Evolutionary conservation across 2,888 invertebrate genomes (phyloP).

Genomic region (Callyntrura sp.): DNA sequence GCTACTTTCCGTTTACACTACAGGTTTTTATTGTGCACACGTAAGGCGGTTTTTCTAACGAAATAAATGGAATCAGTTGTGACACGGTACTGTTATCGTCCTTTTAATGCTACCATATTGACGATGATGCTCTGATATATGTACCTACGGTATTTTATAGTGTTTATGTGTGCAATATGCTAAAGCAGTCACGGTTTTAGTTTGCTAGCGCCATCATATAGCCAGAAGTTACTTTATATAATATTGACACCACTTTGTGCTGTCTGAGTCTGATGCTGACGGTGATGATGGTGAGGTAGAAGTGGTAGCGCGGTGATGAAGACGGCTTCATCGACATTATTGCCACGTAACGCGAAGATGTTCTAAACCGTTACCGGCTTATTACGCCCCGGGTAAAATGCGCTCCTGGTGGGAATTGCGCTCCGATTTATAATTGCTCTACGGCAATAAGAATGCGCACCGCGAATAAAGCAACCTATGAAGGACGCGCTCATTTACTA

Average conservation of each 20-base stretch:
- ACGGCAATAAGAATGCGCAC: no score
- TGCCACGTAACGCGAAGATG: conserved; percentile 27
- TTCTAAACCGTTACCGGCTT: background rate
- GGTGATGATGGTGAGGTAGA: conserved; percentile 23
- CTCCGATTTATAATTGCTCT: no score
- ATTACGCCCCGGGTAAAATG: background rate
- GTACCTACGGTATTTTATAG: background rate
- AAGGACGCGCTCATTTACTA: no score
- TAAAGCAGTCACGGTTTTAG: background rate
- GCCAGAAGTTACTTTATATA: background rate
- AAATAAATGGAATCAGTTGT: conserved; percentile 45
- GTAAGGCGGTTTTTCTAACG: background rate
- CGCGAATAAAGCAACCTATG: no score
- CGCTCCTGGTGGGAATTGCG: no score
- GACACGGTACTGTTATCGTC: conserved; percentile 57
- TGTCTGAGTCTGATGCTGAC: conserved; percentile 3
- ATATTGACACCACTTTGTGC: conserved; percentile 48
- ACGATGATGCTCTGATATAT: background rate
- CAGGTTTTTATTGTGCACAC: conserved; percentile 13
- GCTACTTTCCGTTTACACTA: conserved; percentile 9
- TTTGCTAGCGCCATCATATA: background rate
- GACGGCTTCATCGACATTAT: conserved; percentile 51
- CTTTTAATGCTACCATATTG: conserved; percentile 5
- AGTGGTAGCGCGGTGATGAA: conserved; percentile 16
- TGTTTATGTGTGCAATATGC: background rate